phyloP scores from a whole-genome alignment of 2,888 invertebrate species.

The Galerucella nymphaeae region DNA sequence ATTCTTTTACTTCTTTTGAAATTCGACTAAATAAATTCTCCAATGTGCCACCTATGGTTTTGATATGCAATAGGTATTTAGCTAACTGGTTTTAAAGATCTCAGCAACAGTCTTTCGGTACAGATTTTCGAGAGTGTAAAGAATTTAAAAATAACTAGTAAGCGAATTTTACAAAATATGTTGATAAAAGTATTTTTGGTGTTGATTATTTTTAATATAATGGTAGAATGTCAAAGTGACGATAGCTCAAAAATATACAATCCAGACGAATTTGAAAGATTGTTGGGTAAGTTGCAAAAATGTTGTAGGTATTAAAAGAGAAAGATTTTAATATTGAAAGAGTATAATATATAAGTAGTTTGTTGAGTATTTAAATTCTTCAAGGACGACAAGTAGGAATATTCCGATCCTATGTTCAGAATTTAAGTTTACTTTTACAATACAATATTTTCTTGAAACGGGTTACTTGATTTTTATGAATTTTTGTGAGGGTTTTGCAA shows the following conservation, averaged over 20 bases:
- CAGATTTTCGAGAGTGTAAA: background rate
- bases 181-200: background rate
- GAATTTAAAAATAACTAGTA: background rate
- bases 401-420: too few species aligned
- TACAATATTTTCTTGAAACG: too few species aligned
- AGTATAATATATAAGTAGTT: too few species aligned
- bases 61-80: background rate
- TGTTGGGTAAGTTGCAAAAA: constrained; percentile 27
- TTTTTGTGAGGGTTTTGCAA: too few species aligned
- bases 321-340: too few species aligned
- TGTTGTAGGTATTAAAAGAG: background rate
- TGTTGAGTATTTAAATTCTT: background rate
- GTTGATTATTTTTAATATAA: constrained; percentile 5
- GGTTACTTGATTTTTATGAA: too few species aligned
- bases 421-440: too few species aligned
- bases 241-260: constrained; percentile 27
- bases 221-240: constrained; percentile 15
- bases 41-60: background rate
- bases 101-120: background rate
- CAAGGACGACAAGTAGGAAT: background rate
- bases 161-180: background rate
- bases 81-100: background rate
- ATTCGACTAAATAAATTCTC: background rate
- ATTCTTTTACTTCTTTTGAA: too few species aligned
- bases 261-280: constrained; percentile 34